Evolutionary conservation across 1,140 invertebrate species (phyloP), one percentile per base, ranked within the genome.

Genomic region (Tetragnatha versicolor): DNA sequence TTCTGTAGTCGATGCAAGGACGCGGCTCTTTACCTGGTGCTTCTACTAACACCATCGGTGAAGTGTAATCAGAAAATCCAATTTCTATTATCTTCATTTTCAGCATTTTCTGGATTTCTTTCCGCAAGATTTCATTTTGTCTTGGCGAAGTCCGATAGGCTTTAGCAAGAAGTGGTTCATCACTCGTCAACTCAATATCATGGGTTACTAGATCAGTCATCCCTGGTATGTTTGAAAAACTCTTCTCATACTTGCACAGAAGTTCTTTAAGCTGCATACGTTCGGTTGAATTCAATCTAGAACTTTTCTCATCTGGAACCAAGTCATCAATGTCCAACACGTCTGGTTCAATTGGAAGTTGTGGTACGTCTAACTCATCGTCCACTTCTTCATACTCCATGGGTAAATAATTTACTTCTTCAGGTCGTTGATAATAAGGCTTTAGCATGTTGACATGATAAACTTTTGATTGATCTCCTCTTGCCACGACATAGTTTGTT

Each of bases 81-180:
- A 60, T n/a, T 45, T 73, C 69, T 53, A 73, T 42, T 27, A 73
- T 60, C 7, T 22, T 27, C 27, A 39, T 2, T 20, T 55, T 25
- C 17, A 73, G 31, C 69, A 73, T 73, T 45, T 29, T 12, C 49
- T 73, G 35, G 20, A 55, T 72, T 72, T 72, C 68, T 5, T 0
- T 72, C 27, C 27, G 6, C 25, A 72, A 25, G 12, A 72, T 72
- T 22, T 0, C 35, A 37, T 39, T 72, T 55, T 72, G 68, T 22
- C 68, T 47, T 39, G 25, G 27, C 4, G 65, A 49, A 9, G 22
- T 51, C 6, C 27, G 22, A 51, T 49, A 29, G n/a, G 55, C 25
- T 60, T 60, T 60, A 6, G 55, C 27, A 6, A 6, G 6, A 9
- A 60, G 27, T 9, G 22, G 55, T 27, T 27, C 33, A 31, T 60